phyloP scores from a whole-genome alignment of 1,140 invertebrate genomes.

The Ceratoteleas bidentatus region DNA sequence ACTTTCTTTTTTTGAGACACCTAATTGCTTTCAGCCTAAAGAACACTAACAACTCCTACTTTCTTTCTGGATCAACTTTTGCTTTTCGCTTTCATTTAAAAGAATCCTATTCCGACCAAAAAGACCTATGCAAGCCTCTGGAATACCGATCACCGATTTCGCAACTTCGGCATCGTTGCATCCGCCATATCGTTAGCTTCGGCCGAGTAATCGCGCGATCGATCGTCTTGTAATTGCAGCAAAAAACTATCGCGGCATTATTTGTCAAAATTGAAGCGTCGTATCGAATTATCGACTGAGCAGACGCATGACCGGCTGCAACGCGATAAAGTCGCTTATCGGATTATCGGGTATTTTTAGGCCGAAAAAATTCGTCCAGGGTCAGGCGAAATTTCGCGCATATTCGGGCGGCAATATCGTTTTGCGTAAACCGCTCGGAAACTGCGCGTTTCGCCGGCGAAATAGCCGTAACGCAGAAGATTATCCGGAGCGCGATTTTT shows the following conservation, averaged over 20 bases:
- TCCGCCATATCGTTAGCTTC: too few relatives aligned
- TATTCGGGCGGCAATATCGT: slow-evolving; percentile 14
- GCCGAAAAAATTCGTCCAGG: slow-evolving; percentile 41
- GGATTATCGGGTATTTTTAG: slow-evolving; percentile 47
- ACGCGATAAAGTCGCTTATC: slow-evolving; percentile 45
- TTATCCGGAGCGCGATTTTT: slow-evolving; percentile 9
- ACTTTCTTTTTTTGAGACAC: too few relatives aligned
- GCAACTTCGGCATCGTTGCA: too few relatives aligned
- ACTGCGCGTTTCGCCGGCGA: slow-evolving; percentile 14
- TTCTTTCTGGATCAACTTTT: too few relatives aligned
- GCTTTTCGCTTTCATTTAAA: too few relatives aligned
- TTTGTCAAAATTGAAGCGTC: slow-evolving; percentile 35
- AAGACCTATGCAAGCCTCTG: too few relatives aligned
- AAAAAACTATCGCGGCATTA: slow-evolving; percentile 28
- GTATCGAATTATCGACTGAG: slow-evolving; percentile 45
- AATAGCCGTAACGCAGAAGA: slow-evolving; percentile 8
- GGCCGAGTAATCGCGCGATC: too few relatives aligned
- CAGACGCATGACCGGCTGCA: slow-evolving; percentile 23
- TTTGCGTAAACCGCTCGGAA: slow-evolving; percentile 29
- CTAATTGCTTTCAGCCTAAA: too few relatives aligned
- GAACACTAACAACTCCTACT: too few relatives aligned
- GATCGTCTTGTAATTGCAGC: too few relatives aligned
- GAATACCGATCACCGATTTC: too few relatives aligned
- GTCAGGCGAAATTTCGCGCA: slow-evolving; percentile 37
- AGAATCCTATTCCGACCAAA: too few relatives aligned